phyloP scores from a whole-genome alignment of 1,140 invertebrate genomes.

The Danaus melanippus region DNA sequence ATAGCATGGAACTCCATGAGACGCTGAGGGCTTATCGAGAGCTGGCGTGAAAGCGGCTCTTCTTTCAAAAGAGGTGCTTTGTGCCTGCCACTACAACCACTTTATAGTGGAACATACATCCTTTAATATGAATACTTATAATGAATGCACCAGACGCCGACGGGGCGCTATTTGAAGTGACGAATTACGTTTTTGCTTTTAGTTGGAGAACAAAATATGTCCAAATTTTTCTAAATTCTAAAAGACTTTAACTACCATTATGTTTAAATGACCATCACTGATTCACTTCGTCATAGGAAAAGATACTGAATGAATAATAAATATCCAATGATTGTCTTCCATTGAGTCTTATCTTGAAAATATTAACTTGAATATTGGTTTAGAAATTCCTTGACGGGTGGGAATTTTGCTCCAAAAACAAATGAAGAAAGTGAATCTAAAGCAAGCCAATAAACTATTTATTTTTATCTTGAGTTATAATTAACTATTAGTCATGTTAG shows the following conservation, averaged over 20 bases:
- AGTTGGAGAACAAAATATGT: too few species aligned
- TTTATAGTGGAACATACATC: constrained; percentile 38
- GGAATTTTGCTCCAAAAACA: too few species aligned
- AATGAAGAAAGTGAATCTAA: constrained; percentile 1
- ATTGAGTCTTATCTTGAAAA: too few species aligned
- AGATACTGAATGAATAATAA: too few species aligned
- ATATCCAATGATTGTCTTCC: too few species aligned
- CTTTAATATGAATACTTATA: constrained; percentile 36
- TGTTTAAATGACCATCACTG: too few species aligned
- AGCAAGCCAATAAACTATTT: background rate
- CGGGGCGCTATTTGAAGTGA: constrained; percentile 19
- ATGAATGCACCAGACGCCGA: constrained; percentile 22
- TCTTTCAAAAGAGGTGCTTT: constrained; percentile 57
- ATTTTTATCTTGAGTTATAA: background rate
- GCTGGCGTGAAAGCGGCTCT: constrained; percentile 53
- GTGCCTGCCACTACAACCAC: constrained; percentile 52
- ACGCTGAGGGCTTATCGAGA: constrained; percentile 53
- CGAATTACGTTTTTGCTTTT: constrained; percentile 14
- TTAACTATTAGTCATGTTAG: constrained; percentile 1
- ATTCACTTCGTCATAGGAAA: too few species aligned
- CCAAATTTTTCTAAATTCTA: too few species aligned
- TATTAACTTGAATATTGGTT: too few species aligned
- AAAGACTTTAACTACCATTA: too few species aligned
- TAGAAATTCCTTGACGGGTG: too few species aligned
- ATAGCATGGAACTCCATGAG: constrained; percentile 31